Evolutionary conservation across 53 echinoderm and acorn worm genomes (phyloP).

Genomic region (Antedon mediterranea): DNA sequence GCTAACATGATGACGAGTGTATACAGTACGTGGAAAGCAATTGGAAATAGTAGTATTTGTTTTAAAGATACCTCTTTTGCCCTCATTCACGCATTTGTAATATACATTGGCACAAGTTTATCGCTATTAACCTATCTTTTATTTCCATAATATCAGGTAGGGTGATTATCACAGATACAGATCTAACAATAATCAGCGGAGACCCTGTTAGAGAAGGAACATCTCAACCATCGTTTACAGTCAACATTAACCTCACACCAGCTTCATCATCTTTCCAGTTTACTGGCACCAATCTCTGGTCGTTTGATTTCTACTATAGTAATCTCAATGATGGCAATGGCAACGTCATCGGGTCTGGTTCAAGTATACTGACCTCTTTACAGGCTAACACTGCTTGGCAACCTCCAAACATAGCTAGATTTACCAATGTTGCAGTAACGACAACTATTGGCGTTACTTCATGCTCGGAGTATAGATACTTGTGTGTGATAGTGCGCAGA

Average conservation of each 20-base stretch:
- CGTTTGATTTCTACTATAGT: constrained; percentile 38
- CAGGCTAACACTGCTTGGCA: constrained; percentile 44
- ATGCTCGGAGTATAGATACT: constrained; percentile 38
- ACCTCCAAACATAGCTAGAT: constrained; percentile 15
- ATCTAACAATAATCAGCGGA: constrained; percentile 9
- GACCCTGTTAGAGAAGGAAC: constrained; percentile 19
- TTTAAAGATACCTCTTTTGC: too few species aligned
- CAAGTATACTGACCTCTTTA: constrained; percentile 10
- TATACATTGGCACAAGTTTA: too few species aligned
- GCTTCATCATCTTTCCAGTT: constrained; percentile 18
- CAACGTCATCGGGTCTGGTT: constrained; percentile 3
- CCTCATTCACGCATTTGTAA: too few species aligned
- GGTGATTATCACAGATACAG: constrained; percentile 22
- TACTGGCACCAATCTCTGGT: constrained; percentile 55
- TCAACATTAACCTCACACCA: constrained; percentile 58
- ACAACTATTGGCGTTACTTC: constrained; percentile 14
- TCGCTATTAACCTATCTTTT: too few species aligned
- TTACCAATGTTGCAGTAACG: constrained; percentile 7
- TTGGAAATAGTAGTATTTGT: too few species aligned
- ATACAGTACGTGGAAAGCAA: too few species aligned
- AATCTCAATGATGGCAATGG: constrained; percentile 19
- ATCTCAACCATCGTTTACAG: constrained; percentile 19
- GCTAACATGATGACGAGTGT: too few species aligned
- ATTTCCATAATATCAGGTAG: constrained; percentile 7
- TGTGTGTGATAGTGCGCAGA: constrained; percentile 58